Base-by-base conservation (phyloP, 2,888 invertebrate genomes). In the Taenaris catops region DNA sequence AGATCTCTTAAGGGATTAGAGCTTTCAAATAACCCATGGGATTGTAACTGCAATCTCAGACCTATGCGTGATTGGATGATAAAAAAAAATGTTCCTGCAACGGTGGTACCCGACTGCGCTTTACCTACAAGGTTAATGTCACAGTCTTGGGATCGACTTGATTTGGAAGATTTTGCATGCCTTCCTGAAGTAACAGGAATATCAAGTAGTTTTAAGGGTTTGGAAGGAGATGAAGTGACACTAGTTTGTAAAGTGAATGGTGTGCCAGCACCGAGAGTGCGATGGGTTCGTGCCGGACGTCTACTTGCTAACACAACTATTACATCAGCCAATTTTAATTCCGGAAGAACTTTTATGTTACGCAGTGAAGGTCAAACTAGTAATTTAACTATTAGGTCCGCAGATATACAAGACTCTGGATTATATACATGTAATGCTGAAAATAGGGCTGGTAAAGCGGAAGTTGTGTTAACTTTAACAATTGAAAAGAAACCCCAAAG, bases 51-150 rank as follows among this genome's bases (percentile, higher is more conserved):
- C 63, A 88, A 89, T 11, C 65, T 95, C 40, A 84, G 93, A 34
- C 93, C 94, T 0, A 67, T 95, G 43, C 81, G 93, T 9, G 91
- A 92, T 53, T 95, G 94, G 95, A 93, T 95, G 93, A 71, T 92
- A 42, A 87, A 88, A 38, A 90, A 91, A 58, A 95, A 95, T 61
- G 91, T 95, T 17, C 94, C 94, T 3, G 91, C 91, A 35, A 92
- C 86, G 1, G 78, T 84, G 4, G 79, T 80, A 4, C 94, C 95
- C 0, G 87, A 91, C 1, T 95, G 95, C 55, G 88, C 89, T 24
- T 67, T 84, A 14, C 95, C 95, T 0, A 71, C 87, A 0, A 75
- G 94, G 24, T 68, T 95, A 17, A 76, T 80, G 28, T 88, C 89
- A 2, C 90, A 90, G 46, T 76, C 92, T 1, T 95, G 94, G 94